These are phyloP conservation scores for Apteryx mantelli DNA, from an alignment of 2,113 vertebrate species.

Conservation along the genomic window DNA sequence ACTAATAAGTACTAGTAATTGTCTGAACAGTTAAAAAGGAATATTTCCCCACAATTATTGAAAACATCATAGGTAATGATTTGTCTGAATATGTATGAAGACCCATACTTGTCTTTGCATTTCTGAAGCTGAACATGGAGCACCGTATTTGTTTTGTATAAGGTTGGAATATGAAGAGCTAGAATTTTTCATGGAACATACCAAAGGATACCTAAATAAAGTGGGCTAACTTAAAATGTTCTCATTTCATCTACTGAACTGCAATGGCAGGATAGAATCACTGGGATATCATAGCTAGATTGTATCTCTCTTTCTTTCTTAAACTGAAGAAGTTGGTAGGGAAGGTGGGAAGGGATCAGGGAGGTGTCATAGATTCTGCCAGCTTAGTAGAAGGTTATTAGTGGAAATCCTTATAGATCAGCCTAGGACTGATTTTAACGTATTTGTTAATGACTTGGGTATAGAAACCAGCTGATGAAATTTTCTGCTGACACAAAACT, in stretches of 20 bases:
- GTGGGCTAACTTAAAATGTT: background rate
- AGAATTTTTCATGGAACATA: background rate
- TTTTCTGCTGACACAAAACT: background rate
- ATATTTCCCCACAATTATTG: background rate
- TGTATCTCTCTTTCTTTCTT: background rate
- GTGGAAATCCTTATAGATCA: slow-evolving; percentile 1
- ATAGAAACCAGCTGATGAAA: slow-evolving; percentile 18
- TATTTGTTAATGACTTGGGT: slow-evolving; percentile 9
- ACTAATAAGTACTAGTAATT: slow-evolving; percentile 5
- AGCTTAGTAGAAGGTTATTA: slow-evolving; percentile 20
- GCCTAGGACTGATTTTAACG: background rate
- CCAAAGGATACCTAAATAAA: background rate
- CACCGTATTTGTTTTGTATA: background rate
- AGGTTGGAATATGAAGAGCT: background rate
- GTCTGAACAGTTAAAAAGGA: slow-evolving; percentile 14
- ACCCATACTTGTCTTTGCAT: background rate
- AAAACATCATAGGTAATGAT: background rate
- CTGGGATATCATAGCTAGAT: background rate
- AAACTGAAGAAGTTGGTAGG: background rate
- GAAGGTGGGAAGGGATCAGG: background rate
- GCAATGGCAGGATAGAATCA: background rate
- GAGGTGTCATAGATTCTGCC: slow-evolving; percentile 50
- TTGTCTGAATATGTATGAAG: background rate
- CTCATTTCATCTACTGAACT: background rate
- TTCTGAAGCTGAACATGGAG: background rate